Evolutionary conservation across 1,140 invertebrate genomes (phyloP).

Genomic region (Globodera rostochiensis): DNA sequence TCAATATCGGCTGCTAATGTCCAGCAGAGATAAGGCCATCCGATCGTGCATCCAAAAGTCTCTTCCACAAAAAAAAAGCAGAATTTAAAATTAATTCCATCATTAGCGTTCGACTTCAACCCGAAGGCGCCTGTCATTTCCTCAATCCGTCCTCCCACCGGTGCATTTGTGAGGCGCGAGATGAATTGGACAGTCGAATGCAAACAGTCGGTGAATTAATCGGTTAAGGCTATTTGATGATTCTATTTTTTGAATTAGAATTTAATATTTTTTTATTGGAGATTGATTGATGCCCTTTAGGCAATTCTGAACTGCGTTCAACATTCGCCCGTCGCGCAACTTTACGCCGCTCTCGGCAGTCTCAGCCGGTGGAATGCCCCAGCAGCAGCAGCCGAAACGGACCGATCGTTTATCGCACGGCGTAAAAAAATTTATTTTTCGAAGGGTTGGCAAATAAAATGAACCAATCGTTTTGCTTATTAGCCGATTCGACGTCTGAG

Average conservation of each 20-base stretch:
- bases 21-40: conserved; percentile 42
- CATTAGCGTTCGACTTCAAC: conserved; percentile 46
- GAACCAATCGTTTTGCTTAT: neutral
- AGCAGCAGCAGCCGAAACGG: neutral
- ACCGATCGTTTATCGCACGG: neutral
- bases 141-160: conserved; percentile 28
- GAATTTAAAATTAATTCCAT: neutral
- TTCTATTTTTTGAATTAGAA: no score
- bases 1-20: conserved; percentile 43
- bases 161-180: conserved; percentile 52
- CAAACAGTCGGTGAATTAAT: conserved; percentile 22
- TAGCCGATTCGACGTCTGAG: neutral
- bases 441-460: neutral
- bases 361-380: conserved; percentile 18
- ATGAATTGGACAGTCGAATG: conserved; percentile 50
- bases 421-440: conserved; percentile 9
- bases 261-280: no score
- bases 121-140: conserved; percentile 35
- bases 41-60: conserved; percentile 48
- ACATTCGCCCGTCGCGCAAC: conserved; percentile 42
- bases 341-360: conserved; percentile 45
- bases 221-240: neutral
- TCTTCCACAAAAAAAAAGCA: neutral
- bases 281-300: neutral
- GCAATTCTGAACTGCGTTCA: conserved; percentile 39